Conservation (phyloP, 2,888 invertebrate genomes). For the Patella pellucida region DNA sequence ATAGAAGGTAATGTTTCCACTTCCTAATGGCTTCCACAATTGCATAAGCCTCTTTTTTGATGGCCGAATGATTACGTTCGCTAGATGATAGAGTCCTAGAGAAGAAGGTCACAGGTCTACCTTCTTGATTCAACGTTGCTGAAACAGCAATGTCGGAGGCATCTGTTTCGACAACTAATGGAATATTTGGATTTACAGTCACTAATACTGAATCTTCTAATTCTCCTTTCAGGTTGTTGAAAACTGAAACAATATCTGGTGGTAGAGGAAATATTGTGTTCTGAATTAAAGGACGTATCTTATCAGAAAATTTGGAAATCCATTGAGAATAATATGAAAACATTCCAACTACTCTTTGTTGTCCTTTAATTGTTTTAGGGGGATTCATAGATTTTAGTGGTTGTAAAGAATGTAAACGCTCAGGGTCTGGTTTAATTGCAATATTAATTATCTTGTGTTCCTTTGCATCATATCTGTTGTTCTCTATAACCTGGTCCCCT, state of each 20-base stretch:
- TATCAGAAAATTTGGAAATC: slow-evolving; percentile 23
- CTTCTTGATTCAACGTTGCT: slow-evolving; percentile 19
- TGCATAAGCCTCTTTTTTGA: slow-evolving; percentile 32
- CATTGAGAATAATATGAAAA: slow-evolving; percentile 23
- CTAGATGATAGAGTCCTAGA: slow-evolving; percentile 21
- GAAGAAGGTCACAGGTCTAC: slow-evolving; percentile 20
- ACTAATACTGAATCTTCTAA: slow-evolving; percentile 3
- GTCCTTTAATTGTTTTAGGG: background rate
- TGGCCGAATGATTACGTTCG: slow-evolving; percentile 23
- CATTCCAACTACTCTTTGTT: slow-evolving; percentile 20
- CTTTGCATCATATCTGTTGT: too few relatives aligned
- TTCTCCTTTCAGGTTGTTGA: slow-evolving; percentile 19
- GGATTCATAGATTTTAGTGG: background rate
- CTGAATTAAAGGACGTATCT: too few relatives aligned
- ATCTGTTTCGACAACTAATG: slow-evolving; percentile 19
- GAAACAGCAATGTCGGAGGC: slow-evolving; percentile 22
- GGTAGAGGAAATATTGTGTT: slow-evolving; percentile 14
- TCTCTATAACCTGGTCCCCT: too few relatives aligned
- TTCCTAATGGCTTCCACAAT: slow-evolving; percentile 32
- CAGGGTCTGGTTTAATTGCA: background rate
- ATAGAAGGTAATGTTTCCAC: slow-evolving; percentile 29
- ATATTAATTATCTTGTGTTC: too few relatives aligned
- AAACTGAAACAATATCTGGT: background rate
- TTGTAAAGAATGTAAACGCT: background rate
- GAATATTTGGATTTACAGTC: background rate